These are phyloP conservation scores for Naja naja DNA, from an alignment of 2,113 vertebrate genomes.

Conservation along the genomic window DNA sequence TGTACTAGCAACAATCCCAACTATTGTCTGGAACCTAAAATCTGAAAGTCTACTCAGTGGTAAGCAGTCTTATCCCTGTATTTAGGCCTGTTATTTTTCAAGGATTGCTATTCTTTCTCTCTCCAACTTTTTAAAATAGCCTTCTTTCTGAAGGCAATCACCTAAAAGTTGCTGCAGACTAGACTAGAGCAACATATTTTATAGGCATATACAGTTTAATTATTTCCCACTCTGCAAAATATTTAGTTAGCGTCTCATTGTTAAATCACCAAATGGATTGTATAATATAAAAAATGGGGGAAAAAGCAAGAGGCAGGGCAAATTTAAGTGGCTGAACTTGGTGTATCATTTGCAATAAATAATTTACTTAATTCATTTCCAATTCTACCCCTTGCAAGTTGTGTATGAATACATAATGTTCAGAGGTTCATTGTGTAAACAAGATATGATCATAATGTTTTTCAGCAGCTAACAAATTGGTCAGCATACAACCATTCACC, in stretches of 20 bases:
- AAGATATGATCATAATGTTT: not conserved
- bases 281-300: not conserved
- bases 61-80: not conserved
- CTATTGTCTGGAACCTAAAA: not conserved
- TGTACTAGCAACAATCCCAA: not conserved
- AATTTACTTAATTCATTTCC: not conserved
- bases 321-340: not conserved
- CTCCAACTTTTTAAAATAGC: not conserved
- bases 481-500: not conserved
- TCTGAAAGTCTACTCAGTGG: not conserved
- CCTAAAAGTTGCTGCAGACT: not conserved
- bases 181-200: not conserved
- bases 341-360: constrained; percentile 11
- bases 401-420: not conserved
- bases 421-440: not conserved
- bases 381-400: not conserved
- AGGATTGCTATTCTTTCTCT: not conserved
- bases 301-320: not conserved
- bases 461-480: not conserved
- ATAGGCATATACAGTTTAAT: not conserved
- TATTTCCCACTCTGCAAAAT: not conserved
- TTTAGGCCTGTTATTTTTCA: not conserved
- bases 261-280: not conserved
- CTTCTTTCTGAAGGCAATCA: not conserved
- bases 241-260: constrained; percentile 9